Evolutionary conservation across 2,797 vertebrate genomes (phyloP).

Genomic region (Botia kubotai): DNA sequence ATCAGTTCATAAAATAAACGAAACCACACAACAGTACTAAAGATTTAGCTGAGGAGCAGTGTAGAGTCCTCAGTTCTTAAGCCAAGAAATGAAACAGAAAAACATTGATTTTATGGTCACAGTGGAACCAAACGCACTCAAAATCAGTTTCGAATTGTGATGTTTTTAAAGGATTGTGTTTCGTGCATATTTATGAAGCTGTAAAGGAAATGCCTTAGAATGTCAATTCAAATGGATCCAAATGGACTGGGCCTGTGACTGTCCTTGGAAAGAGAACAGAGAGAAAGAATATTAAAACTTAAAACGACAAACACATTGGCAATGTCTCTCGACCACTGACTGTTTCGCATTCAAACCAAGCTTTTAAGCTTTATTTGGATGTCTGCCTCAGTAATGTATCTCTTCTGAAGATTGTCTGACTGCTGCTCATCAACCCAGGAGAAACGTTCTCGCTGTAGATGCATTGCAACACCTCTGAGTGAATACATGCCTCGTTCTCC

Average conservation of each 20-base stretch:
- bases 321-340: conserved; percentile 3
- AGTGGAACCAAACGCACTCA: not conserved
- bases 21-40: not conserved
- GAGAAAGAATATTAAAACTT: conserved; percentile 65
- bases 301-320: conserved; percentile 32
- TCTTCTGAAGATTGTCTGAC: conserved; percentile 36
- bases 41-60: not conserved
- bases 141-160: not conserved
- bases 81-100: not conserved
- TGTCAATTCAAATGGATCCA: conserved; percentile 52
- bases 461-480: conserved; percentile 53
- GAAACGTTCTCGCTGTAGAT: conserved; percentile 40
- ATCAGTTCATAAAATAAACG: not conserved
- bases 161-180: not conserved
- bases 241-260: conserved; percentile 59
- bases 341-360: conserved; percentile 53
- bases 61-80: not conserved
- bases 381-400: conserved; percentile 45
- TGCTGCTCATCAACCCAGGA: conserved; percentile 44
- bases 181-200: not conserved
- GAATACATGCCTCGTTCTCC: conserved; percentile 53
- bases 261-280: conserved; percentile 75
- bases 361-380: conserved; percentile 60
- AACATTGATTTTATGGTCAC: too few species aligned
- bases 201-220: conserved; percentile 52